Base-by-base conservation (phyloP, 2,888 invertebrate genomes). In the Sinelater perroti region DNA sequence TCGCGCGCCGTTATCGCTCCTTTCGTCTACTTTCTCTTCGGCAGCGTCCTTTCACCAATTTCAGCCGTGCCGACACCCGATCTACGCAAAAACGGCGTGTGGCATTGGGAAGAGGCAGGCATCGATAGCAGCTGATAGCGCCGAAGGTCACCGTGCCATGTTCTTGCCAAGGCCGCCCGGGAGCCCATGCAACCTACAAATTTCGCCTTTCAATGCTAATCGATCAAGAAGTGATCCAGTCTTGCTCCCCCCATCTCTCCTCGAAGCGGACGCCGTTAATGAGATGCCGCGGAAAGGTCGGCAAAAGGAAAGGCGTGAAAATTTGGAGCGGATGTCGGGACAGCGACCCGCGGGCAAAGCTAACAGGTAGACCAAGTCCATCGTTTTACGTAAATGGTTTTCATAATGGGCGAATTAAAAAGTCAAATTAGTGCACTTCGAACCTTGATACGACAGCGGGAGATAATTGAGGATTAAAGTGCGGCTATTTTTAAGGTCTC, bases 141-240 rank as follows among this genome's bases (percentile, higher is more conserved):
- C 18, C 45, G n/a, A 56, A 56, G 51, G 56, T 56, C 45, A 56
- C 14, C 17, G 20, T 17, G 46, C 21, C 40, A 36, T 50, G 42
- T 56, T 52, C 21, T 57, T 40, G 26, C n/a, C 57, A 57, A 57
- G 57, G 54, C 33, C 49, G 31, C 16, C 54, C n/a, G 47, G 55
- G 46, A 51, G 20, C 44, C 21, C 36, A 45, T 26, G 53, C 45
- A 53, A 30, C 38, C 40, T 40, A 51, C 50, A 51, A 51, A 51
- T 18, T 51, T 40, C 14, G 28, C 40, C 50, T 51, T 51, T 30
- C 30, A 28, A 38, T 49, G 28, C 17, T 26, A 2, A n/a, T n/a
- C n/a, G n/a, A n/a, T n/a, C n/a, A n/a, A n/a, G n/a, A n/a, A n/a
- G n/a, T n/a, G n/a, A n/a, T n/a, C n/a, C n/a, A n/a, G n/a, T n/a